Percentiles rank a stretch among this genome's conserved stretches.
Evolutionary conservation across 2,888 invertebrate genomes (phyloP).

Genomic region (Drosophila atripex): DNA sequence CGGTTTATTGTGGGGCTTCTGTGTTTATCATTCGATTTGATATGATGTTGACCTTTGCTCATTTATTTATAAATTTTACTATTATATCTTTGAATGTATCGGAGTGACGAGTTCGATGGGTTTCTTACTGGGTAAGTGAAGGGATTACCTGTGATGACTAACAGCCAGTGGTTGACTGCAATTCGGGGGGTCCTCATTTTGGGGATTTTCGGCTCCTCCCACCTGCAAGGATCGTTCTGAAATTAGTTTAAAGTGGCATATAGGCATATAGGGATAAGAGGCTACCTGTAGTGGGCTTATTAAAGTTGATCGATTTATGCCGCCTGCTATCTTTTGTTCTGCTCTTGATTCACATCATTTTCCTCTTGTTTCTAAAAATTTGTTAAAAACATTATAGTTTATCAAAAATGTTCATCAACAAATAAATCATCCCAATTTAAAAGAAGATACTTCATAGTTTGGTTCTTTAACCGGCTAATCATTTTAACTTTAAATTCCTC

Average conservation of each 20-base stretch:
- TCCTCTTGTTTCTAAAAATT: slow-evolving; percentile 30
- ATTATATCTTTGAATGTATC: slow-evolving; percentile 7
- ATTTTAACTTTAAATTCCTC: background rate
- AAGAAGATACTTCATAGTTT: background rate
- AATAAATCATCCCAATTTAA: no score
- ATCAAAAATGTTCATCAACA: background rate
- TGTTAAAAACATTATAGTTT: background rate
- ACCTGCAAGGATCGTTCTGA: background rate
- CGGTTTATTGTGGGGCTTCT: slow-evolving; percentile 20
- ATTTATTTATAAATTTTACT: slow-evolving; percentile 10
- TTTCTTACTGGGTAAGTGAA: slow-evolving; percentile 28
- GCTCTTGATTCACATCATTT: slow-evolving; percentile 22
- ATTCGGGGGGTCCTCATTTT: slow-evolving; percentile 58
- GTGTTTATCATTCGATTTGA: slow-evolving; percentile 27
- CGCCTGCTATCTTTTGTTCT: slow-evolving; percentile 16
- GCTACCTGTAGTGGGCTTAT: slow-evolving; percentile 1
- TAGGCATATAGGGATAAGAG: no score
- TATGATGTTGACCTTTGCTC: slow-evolving; percentile 18
- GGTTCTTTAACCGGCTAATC: background rate
- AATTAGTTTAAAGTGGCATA: background rate
- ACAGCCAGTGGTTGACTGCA: slow-evolving; percentile 70
- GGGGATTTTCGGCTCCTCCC: slow-evolving; percentile 16
- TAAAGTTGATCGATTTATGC: background rate
- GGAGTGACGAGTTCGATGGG: slow-evolving; percentile 3
- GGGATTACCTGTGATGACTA: slow-evolving; percentile 79